phyloP scores from a whole-genome alignment of 2,113 vertebrate species.

The Orcinus orca region DNA sequence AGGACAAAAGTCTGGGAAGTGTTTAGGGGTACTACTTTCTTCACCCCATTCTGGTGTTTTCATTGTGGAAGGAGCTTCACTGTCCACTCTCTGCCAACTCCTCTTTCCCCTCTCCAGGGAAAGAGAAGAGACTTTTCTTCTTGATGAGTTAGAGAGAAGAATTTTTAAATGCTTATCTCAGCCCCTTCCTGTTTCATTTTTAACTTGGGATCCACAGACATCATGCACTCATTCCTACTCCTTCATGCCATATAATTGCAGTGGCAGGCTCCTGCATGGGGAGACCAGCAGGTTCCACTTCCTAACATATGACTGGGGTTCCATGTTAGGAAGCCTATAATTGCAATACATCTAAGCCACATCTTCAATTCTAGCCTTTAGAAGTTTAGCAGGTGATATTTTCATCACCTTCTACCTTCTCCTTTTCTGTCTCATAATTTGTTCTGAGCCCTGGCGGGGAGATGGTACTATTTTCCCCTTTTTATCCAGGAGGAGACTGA shows the following conservation, averaged over 20 bases:
- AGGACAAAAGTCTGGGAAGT: neutral
- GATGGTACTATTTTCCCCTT: neutral
- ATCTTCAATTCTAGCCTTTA: neutral
- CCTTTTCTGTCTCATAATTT: neutral
- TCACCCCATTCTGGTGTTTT: neutral
- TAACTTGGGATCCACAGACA: neutral
- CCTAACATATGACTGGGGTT: neutral
- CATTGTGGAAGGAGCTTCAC: neutral
- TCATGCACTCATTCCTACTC: neutral
- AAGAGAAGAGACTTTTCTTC: neutral
- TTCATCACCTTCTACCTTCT: neutral
- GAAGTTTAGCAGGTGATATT: neutral
- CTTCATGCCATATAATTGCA: neutral
- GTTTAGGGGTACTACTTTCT: neutral
- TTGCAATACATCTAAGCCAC: neutral
- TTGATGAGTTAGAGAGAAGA: neutral
- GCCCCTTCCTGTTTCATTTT: neutral
- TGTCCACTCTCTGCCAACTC: neutral
- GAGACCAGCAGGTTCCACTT: neutral
- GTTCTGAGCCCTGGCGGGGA: neutral
- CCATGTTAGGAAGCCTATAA: neutral
- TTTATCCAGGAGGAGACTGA: neutral
- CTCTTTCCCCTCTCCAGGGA: neutral
- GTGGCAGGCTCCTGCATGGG: neutral
- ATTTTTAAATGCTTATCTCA: neutral